Evolutionary conservation across 2,888 invertebrate species (phyloP).

Genomic region (Hyppa rectilinea): DNA sequence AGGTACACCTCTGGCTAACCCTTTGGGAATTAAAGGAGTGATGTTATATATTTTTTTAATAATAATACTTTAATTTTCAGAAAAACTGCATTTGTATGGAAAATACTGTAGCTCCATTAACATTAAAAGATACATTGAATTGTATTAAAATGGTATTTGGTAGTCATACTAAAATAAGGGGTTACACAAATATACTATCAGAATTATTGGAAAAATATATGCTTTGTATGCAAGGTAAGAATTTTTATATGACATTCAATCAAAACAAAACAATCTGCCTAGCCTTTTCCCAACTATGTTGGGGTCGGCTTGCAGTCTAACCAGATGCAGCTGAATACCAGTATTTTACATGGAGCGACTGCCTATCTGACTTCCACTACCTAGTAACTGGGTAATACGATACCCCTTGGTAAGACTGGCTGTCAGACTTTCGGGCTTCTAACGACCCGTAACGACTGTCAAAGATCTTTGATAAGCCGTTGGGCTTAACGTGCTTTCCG

Average conservation of each 20-base stretch:
- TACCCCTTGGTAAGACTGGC: too few relatives aligned
- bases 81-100: conserved; percentile 34
- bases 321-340: too few relatives aligned
- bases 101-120: conserved; percentile 55
- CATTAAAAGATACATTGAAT: conserved; percentile 65
- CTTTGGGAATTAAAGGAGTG: not conserved
- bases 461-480: too few relatives aligned
- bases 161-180: conserved; percentile 47
- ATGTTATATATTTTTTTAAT: not conserved
- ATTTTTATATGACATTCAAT: not conserved
- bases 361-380: too few relatives aligned
- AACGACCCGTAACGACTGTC: too few relatives aligned
- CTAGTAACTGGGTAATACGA: too few relatives aligned
- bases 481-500: too few relatives aligned
- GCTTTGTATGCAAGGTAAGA: conserved; percentile 58
- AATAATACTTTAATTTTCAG: conserved; percentile 51
- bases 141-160: conserved; percentile 59
- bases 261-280: too few relatives aligned
- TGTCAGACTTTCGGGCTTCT: too few relatives aligned
- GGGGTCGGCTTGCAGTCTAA: too few relatives aligned
- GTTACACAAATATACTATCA: conserved; percentile 53
- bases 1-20: not conserved
- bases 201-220: conserved; percentile 48
- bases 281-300: too few relatives aligned
- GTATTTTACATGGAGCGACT: too few relatives aligned